Conservation (phyloP, 2,797 vertebrate species). For the Muscicapa comitata region DNA sequence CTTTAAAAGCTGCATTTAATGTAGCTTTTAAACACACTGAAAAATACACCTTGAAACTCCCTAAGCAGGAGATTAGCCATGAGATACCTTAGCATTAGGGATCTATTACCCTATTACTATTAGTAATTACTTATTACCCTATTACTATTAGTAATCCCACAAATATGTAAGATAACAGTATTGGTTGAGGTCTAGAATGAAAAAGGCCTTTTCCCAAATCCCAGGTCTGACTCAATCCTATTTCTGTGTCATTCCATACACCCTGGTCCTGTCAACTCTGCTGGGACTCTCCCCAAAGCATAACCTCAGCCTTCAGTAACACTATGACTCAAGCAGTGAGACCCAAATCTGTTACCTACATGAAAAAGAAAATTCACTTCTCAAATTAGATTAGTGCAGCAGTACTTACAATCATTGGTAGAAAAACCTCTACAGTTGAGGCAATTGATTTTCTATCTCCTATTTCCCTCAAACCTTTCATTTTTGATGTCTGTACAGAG, state of each 20-base stretch:
- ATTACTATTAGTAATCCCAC: neutral
- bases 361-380: neutral
- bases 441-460: constrained; percentile 12
- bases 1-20: neutral
- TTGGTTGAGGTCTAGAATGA: neutral
- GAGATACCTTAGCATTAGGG: neutral
- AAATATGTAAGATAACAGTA: neutral
- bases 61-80: neutral
- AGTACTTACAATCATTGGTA: constrained; percentile 5
- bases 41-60: neutral
- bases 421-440: neutral
- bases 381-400: neutral
- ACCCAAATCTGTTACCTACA: neutral
- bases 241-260: neutral
- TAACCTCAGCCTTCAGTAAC: neutral
- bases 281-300: neutral
- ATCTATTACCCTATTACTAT: neutral
- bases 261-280: neutral
- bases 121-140: too few relatives aligned
- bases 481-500: neutral
- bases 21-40: neutral
- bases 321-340: neutral
- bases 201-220: neutral
- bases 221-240: neutral
- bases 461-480: neutral